These are phyloP conservation scores for Cylas formicarius DNA, from an alignment of 1,140 invertebrate species.

Conservation along the genomic window DNA sequence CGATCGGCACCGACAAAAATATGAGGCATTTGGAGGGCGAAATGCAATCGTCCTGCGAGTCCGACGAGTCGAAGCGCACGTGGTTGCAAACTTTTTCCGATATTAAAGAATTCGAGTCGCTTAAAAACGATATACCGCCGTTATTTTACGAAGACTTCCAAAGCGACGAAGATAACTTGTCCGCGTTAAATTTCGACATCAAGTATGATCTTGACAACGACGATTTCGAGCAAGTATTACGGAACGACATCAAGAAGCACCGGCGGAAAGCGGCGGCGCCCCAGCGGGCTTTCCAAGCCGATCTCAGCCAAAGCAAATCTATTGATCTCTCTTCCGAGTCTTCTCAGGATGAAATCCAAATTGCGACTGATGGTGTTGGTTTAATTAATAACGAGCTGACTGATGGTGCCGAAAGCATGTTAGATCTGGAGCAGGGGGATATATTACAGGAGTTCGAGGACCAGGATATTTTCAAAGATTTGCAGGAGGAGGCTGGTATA, in stretches of 20 bases:
- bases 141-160: no score
- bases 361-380: no score
- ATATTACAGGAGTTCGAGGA: slow-evolving; percentile 27
- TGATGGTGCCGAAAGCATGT: slow-evolving; percentile 10
- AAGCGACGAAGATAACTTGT: slow-evolving; percentile 13
- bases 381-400: no score
- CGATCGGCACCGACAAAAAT: no score
- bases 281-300: slow-evolving; percentile 14
- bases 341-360: slow-evolving; percentile 20
- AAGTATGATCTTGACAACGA: slow-evolving; percentile 12
- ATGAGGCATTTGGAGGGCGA: no score
- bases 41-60: no score
- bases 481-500: slow-evolving; percentile 32
- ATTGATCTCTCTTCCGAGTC: slow-evolving; percentile 16
- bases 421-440: slow-evolving; percentile 27
- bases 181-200: slow-evolving; percentile 12
- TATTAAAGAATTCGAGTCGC: no score
- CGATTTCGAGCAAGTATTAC: slow-evolving; percentile 7
- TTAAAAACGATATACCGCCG: no score
- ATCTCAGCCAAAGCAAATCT: slow-evolving; percentile 8
- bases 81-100: no score
- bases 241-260: slow-evolving; percentile 11
- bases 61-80: no score
- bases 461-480: slow-evolving; percentile 34
- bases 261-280: slow-evolving; percentile 11